Percentiles rank a stretch among this genome's conserved stretches.
These are phyloP conservation scores for Pseudomyrmex concolor DNA, from an alignment of 1,140 invertebrate genomes.

Conservation along the genomic window DNA sequence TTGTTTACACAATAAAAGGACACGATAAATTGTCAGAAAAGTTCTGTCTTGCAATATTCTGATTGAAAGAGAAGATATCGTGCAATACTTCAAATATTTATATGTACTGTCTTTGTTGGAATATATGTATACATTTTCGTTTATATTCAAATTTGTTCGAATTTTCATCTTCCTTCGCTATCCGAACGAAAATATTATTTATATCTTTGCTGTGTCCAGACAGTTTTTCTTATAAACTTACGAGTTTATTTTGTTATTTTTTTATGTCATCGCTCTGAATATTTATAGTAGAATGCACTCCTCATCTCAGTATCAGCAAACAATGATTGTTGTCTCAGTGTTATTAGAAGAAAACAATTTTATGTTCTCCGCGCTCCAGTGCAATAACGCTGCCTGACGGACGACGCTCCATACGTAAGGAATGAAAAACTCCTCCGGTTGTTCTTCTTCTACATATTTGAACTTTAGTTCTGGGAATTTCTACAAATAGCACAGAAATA, in stretches of 20 bases:
- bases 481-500: conserved; percentile 83
- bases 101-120: neutral
- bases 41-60: neutral
- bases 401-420: conserved; percentile 99
- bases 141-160: neutral
- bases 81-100: neutral
- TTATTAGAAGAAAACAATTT: conserved; percentile 83
- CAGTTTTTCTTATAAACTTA: conserved; percentile 48
- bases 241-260: conserved; percentile 37
- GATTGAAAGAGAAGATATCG: neutral
- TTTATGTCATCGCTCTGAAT: conserved; percentile 24
- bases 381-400: conserved; percentile 91
- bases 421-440: conserved; percentile 99
- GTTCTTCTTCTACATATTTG: conserved; percentile 99
- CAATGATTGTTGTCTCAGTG: conserved; percentile 81
- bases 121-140: neutral
- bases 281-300: conserved; percentile 61
- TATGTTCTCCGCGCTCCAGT: conserved; percentile 90
- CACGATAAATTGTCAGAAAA: conserved; percentile 14
- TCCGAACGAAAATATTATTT: conserved; percentile 12
- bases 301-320: conserved; percentile 82
- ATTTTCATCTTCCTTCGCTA: neutral
- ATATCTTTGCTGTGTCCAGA: neutral
- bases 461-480: conserved; percentile 99
- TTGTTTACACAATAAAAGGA: neutral